Evolutionary conservation across 2,797 vertebrate species (phyloP).

Genomic region (Hippopotamyrus pictus): DNA sequence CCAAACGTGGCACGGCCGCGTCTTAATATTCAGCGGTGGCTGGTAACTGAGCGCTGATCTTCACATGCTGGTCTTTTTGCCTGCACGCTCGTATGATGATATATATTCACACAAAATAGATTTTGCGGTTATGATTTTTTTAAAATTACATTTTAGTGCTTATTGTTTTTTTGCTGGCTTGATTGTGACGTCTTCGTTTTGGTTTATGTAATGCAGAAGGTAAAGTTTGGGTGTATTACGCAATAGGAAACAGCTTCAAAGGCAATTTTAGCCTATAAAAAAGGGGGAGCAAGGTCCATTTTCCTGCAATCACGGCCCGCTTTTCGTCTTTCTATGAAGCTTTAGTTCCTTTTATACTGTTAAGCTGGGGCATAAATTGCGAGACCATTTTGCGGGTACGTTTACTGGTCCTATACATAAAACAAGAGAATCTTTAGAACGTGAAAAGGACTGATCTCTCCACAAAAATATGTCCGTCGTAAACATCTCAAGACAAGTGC

Average conservation of each 20-base stretch:
- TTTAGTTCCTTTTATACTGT: conserved; percentile 15
- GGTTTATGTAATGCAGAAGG: not conserved
- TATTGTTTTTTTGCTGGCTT: not conserved
- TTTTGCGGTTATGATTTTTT: not conserved
- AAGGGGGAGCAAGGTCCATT: not conserved
- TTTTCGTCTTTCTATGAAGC: not conserved
- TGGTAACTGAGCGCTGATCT: not conserved
- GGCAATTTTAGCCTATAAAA: not conserved
- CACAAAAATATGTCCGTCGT: not conserved
- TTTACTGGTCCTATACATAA: conserved; percentile 22
- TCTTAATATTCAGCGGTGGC: not conserved
- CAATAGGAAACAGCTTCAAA: conserved; percentile 1
- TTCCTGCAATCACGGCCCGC: not conserved
- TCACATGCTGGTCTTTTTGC: not conserved
- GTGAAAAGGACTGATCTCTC: conserved; percentile 12
- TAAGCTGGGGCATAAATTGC: conserved; percentile 34
- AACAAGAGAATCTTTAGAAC: not conserved
- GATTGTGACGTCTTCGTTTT: not conserved
- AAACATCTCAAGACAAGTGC: conserved; percentile 29
- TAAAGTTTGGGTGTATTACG: not conserved
- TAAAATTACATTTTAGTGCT: not conserved
- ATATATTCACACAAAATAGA: not conserved
- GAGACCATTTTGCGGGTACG: conserved; percentile 27
- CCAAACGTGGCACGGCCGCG: conserved; percentile 21
- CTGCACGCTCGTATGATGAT: not conserved